phyloP scores from a whole-genome alignment of 2,888 invertebrate species.

The Bellardia bayeri region DNA sequence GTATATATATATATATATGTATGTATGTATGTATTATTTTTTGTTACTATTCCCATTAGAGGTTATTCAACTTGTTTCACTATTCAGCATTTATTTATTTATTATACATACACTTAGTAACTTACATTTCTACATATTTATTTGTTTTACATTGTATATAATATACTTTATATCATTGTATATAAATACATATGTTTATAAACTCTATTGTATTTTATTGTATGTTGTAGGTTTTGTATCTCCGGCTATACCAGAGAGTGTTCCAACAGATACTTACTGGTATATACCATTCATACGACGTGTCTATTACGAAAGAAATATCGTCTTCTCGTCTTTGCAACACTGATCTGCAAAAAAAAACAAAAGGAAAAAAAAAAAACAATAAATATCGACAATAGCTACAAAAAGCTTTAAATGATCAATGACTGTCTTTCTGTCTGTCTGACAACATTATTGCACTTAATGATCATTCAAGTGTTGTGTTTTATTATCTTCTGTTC shows the following conservation, averaged over 20 bases:
- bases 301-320: conserved; percentile 50
- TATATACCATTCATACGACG: conserved; percentile 44
- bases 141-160: conserved; percentile 50
- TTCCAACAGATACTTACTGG: conserved; percentile 22
- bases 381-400: conserved; percentile 22
- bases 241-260: conserved; percentile 13
- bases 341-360: conserved; percentile 14
- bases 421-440: conserved; percentile 68
- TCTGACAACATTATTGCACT: conserved; percentile 64
- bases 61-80: conserved; percentile 68
- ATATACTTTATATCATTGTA: conserved; percentile 40
- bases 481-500: conserved; percentile 3
- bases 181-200: conserved; percentile 25
- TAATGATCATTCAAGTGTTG: conserved; percentile 64
- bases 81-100: conserved; percentile 64
- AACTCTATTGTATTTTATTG: conserved; percentile 45
- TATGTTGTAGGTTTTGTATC: conserved; percentile 50
- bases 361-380: conserved; percentile 1
- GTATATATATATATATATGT: conserved; percentile 13
- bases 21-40: conserved; percentile 14
- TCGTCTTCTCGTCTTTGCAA: conserved; percentile 60
- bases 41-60: conserved; percentile 68
- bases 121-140: conserved; percentile 21
- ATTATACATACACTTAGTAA: conserved; percentile 35
- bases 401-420: conserved; percentile 57